Base-by-base conservation (phyloP, 2,888 invertebrate genomes). In the Strigamia maritima region DNA sequence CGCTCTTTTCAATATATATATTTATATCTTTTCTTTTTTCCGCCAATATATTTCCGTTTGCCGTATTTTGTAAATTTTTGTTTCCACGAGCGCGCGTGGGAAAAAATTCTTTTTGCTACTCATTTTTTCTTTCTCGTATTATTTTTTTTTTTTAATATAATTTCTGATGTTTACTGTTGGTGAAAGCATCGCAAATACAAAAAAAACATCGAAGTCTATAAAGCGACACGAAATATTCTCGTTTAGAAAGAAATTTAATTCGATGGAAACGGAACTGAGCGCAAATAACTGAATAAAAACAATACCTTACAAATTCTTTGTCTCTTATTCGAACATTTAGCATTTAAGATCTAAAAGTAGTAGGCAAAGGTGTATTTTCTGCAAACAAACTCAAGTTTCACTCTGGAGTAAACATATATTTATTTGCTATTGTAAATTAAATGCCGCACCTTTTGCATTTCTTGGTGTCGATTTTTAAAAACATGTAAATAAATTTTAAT, bases 241-340 rank as follows among this genome's bases (percentile, higher is more conserved):
- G 8, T 2, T 54, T 54, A 8, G 2, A 19, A 54, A 44, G 54
- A 54, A 54, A 54, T 54, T 54, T 54, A 54, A 54, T 54, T 54
- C 54, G 54, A 54, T 54, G 22, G 54, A 54, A 54, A 54, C 54
- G 54, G 54, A 54, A 54, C 54, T 54, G 54, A n/a, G 19, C n/a
- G 19, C 54, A 19, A 54, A 54, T 19, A 54, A 54, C 54, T n/a
- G 44, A 44, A 19, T 54, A 54, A 54, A 54, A 54, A 54, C 54
- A 54, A 54, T 54, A 54, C 54, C 22, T 54, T 19, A 19, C 54
- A 54, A 54, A 54, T 54, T 54, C 54, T 19, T 54, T 54, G 54
- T 54, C 54, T 54, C 54, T 54, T 54, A 54, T 54, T 54, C 54
- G 54, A 54, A 54, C 54, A 54, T 54, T 54, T 54, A 54, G 54